These are phyloP conservation scores for Aromia moschata DNA, from an alignment of 2,888 invertebrate species.

Conservation along the genomic window DNA sequence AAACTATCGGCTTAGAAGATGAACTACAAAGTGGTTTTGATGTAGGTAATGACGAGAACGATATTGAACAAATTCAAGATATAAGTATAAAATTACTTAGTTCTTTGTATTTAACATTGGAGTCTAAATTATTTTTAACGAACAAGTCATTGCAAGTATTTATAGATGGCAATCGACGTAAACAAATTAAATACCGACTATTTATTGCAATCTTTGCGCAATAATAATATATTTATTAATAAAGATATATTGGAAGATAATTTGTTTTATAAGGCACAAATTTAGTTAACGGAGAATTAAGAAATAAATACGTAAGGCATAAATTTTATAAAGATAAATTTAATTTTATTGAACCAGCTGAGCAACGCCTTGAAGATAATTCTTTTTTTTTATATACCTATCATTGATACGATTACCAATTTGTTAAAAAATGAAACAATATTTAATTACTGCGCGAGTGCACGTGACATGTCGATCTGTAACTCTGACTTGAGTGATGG, in stretches of 20 bases:
- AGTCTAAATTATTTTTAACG: not conserved
- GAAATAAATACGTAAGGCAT: not conserved
- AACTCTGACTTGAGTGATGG: not conserved
- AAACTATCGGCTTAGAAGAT: not conserved
- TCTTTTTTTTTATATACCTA: not conserved
- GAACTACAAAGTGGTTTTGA: not conserved
- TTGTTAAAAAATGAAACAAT: not conserved
- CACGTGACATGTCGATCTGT: not conserved
- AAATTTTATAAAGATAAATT: not conserved
- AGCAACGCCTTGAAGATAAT: not conserved
- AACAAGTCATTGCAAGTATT: slow-evolving; percentile 1
- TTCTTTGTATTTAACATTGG: slow-evolving; percentile 2
- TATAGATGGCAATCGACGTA: not conserved
- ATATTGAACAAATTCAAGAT: not conserved
- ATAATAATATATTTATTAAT: not conserved
- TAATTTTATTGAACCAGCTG: not conserved
- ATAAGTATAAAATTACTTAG: not conserved
- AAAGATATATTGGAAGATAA: slow-evolving; percentile 1
- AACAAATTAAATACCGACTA: slow-evolving; percentile 1
- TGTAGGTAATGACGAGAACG: not conserved
- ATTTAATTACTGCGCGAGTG: not conserved
- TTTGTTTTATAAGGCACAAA: slow-evolving; percentile 1
- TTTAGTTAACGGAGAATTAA: not conserved
- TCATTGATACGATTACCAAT: not conserved
- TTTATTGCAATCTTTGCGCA: not conserved